Percentiles rank a stretch among this genome's conserved stretches.
These are phyloP conservation scores for Sarcophaga bullata DNA, from an alignment of 1,140 invertebrate species.

Conservation along the genomic window DNA sequence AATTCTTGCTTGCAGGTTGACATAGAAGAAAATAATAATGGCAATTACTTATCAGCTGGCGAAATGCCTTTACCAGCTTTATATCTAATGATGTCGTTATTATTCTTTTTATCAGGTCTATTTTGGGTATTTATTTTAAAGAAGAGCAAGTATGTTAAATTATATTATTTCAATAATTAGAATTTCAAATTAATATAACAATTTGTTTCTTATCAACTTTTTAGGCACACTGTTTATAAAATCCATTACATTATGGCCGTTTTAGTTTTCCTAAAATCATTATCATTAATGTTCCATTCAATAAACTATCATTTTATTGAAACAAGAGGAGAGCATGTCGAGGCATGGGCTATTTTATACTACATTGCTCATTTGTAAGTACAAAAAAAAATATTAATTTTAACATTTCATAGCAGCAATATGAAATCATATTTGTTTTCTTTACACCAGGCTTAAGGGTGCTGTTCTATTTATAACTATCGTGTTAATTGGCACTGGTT, in stretches of 20 bases:
- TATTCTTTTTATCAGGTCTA: constrained; percentile 89
- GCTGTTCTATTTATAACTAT: constrained; percentile 96
- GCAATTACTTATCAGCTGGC: constrained; percentile 95
- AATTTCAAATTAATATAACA: neutral
- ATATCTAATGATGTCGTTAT: constrained; percentile 90
- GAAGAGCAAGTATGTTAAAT: constrained; percentile 77
- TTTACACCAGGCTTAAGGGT: constrained; percentile 79
- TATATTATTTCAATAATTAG: neutral
- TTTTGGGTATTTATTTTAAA: constrained; percentile 93
- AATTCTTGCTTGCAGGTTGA: constrained; percentile 72
- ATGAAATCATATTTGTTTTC: neutral
- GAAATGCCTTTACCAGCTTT: constrained; percentile 94
- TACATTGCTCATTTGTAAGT: constrained; percentile 95
- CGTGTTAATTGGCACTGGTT: constrained; percentile 96
- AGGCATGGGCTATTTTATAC: constrained; percentile 96
- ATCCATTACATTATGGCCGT: constrained; percentile 98
- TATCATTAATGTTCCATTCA: constrained; percentile 94
- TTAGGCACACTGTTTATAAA: constrained; percentile 87
- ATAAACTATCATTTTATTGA: constrained; percentile 98
- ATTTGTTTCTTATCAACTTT: neutral
- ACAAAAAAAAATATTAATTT: neutral
- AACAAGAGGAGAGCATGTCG: constrained; percentile 91
- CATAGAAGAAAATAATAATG: constrained; percentile 84
- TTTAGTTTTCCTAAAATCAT: constrained; percentile 90
- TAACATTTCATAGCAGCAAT: neutral